Percentiles rank a stretch among this genome's conserved stretches.
phyloP scores from a whole-genome alignment of 2,888 invertebrate species.

The Harpalus rubripes region DNA sequence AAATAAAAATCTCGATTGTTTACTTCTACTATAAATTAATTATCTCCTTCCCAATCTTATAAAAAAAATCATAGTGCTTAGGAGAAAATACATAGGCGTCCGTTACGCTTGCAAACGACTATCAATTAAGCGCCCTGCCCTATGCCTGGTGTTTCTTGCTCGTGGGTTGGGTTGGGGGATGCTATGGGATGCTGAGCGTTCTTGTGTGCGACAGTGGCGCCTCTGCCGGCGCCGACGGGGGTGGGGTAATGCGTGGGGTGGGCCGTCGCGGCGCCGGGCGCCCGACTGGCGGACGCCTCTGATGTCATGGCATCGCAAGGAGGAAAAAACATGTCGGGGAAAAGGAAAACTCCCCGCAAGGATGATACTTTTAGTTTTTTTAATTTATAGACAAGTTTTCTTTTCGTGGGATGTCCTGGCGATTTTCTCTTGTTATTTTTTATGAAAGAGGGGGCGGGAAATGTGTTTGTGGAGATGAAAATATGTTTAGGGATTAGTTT shows the following conservation, averaged over 20 bases:
- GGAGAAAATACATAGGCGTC: constrained; percentile 52
- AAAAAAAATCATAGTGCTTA: constrained; percentile 52
- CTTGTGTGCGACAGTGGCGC: constrained; percentile 49
- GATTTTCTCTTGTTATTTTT: constrained; percentile 52
- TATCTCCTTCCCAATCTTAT: constrained; percentile 36
- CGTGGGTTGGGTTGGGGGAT: neutral
- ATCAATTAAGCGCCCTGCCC: constrained; percentile 47
- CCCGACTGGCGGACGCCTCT: constrained; percentile 72
- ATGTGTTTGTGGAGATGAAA: constrained; percentile 40
- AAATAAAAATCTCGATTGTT: constrained; percentile 29
- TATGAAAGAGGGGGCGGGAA: constrained; percentile 9
- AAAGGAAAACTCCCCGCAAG: constrained; percentile 36
- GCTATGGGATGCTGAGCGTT: constrained; percentile 36
- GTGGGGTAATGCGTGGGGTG: constrained; percentile 67
- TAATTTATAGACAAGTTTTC: constrained; percentile 62
- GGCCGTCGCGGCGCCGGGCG: constrained; percentile 69
- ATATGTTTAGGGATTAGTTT: constrained; percentile 43
- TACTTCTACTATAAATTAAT: constrained; percentile 42
- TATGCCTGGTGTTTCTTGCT: neutral
- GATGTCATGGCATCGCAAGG: constrained; percentile 62
- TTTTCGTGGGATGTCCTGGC: constrained; percentile 44
- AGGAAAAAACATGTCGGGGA: constrained; percentile 66
- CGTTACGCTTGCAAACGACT: constrained; percentile 54
- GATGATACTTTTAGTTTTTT: constrained; percentile 57
- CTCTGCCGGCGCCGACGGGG: constrained; percentile 4